Evolutionary conservation across 2,797 vertebrate species (phyloP), one percentile per base, ranked within the genome.

Genomic region (Helarctos malayanus): DNA sequence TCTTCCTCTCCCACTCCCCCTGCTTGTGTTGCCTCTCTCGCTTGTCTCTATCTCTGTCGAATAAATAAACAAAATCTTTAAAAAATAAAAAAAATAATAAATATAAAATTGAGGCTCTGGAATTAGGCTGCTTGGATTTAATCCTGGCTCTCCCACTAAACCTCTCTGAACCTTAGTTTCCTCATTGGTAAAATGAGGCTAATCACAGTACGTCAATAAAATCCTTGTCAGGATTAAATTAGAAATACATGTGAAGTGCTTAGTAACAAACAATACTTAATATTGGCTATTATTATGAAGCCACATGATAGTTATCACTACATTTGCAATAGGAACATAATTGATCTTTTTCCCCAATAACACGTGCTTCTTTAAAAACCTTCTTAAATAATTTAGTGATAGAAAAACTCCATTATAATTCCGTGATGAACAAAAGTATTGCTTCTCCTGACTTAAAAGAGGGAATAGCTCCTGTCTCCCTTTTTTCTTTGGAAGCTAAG

Each of bases 81-180:
- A 38, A 38, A 38, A 38, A 38, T 38, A 38, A 38, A 38, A 38
- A 38, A 38, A 38, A 38, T 38, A 38, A 38, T 38, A 38, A 38
- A 38, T 4, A 38, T 38, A 38, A 38, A 38, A 73, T 73, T 1
- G 61, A 63, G 68, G 25, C 14, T 80, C n/a, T 84, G 57, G 3
- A 47, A 21, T 96, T 61, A 86, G 76, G 52, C 61, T 79, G 14
- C 52, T 68, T 96, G 49, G 5, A 11, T 76, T 93, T 95, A 97
- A 94, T 97, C 38, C 82, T 85, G 12, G 5, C 19, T 89, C 21
- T 41, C 12, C 27, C 11, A 41, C n/a, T n/a, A 78, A 87, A 92
- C 3, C 41, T 92, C 61, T 56, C 7, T 63, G 65, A 84, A 8
- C 47, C 32, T 91, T 69, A 59, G 41, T 86, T 93, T 93, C 25